Evolutionary conservation across 2,113 vertebrate species (phyloP).

Genomic region (Pungitius pungitius): DNA sequence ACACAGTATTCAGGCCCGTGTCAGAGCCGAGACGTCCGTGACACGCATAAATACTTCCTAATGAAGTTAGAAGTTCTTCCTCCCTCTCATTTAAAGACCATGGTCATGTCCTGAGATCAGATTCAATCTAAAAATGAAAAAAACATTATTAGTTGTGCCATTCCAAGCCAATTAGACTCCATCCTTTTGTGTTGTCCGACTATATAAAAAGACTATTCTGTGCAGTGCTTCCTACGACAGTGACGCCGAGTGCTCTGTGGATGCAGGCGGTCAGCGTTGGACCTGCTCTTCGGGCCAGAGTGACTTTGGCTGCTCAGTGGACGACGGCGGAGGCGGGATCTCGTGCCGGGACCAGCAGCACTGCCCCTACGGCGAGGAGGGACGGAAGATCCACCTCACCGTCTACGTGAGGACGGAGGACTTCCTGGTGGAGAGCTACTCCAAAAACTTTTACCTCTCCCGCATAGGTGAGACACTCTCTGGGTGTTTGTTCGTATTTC

Average conservation of each 20-base stretch:
- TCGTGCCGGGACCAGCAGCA: conserved; percentile 57
- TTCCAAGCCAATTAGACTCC: neutral
- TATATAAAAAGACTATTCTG: neutral
- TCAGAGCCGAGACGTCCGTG: conserved; percentile 15
- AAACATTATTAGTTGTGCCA: no score
- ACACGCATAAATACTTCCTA: conserved; percentile 10
- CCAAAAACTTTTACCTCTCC: conserved; percentile 54
- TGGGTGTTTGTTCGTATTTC: no score
- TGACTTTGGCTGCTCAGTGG: conserved; percentile 57
- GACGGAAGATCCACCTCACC: conserved; percentile 31
- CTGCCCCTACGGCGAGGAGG: conserved; percentile 71
- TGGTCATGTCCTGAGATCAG: neutral
- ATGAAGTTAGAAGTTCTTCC: no score
- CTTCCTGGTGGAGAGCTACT: conserved; percentile 69
- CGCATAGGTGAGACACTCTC: conserved; percentile 64
- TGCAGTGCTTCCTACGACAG: conserved; percentile 10
- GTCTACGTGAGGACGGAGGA: conserved; percentile 42
- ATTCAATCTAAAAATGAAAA: neutral
- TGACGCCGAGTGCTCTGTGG: conserved; percentile 40
- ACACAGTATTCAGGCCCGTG: conserved; percentile 13
- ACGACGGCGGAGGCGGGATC: conserved; percentile 22
- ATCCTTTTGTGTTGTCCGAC: neutral
- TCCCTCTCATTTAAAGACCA: neutral
- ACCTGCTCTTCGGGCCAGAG: conserved; percentile 47
- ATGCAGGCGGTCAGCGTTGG: conserved; percentile 42